Percentiles rank a stretch among this genome's conserved stretches.
Conservation (phyloP, 53 echinoderm and acorn worm species). For the Glandiceps talaboti region DNA sequence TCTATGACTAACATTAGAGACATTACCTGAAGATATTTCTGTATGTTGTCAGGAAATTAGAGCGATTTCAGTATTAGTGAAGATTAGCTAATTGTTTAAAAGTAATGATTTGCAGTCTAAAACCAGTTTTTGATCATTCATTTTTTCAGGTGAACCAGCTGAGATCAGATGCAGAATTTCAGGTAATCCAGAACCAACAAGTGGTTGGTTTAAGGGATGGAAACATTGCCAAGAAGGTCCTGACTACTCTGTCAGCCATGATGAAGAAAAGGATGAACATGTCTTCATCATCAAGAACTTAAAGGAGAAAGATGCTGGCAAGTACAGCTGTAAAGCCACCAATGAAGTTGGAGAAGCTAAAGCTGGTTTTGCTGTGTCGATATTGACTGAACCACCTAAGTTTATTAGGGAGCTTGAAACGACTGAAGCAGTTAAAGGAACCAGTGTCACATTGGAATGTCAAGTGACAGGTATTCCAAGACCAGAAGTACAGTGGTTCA, state of each 20-base stretch:
- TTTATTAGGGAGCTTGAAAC: no score
- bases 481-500: slow-evolving; percentile 38
- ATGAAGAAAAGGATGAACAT: slow-evolving; percentile 56
- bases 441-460: no score
- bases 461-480: slow-evolving; percentile 38
- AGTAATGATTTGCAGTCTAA: no score
- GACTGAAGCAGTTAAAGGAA: no score
- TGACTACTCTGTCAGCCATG: slow-evolving; percentile 52
- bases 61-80: no score
- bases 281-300: slow-evolving; percentile 53
- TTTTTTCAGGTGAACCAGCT: slow-evolving; percentile 55
- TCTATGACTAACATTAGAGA: no score
- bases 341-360: slow-evolving; percentile 60
- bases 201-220: slow-evolving; percentile 89
- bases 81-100: no score
- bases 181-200: slow-evolving; percentile 56
- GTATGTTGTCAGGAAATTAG: no score
- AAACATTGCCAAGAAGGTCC: slow-evolving; percentile 48
- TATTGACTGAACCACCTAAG: slow-evolving; percentile 56
- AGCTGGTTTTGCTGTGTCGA: slow-evolving; percentile 34
- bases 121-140: no score
- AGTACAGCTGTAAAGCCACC: slow-evolving; percentile 80
- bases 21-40: no score
- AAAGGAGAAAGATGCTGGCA: slow-evolving; percentile 71
- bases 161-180: slow-evolving; percentile 56